Conservation (phyloP, 2,888 invertebrate genomes). For the Cerceris ruficornis region DNA sequence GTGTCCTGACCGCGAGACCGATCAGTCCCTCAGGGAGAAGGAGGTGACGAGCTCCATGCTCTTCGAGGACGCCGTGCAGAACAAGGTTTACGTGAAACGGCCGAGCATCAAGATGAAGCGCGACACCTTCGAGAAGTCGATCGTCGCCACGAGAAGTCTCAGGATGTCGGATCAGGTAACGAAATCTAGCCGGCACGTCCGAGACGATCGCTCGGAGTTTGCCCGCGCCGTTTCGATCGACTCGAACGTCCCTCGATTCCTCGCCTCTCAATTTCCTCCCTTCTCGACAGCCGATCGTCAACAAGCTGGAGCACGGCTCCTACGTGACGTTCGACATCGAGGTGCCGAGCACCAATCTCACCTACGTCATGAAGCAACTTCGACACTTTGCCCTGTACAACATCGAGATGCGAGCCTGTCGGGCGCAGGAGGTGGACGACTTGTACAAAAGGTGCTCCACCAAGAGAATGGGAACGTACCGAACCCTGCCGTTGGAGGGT, state of each 20-base stretch:
- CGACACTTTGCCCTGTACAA: slow-evolving; percentile 91
- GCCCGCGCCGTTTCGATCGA: not conserved
- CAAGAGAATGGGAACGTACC: slow-evolving; percentile 81
- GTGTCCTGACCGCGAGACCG: slow-evolving; percentile 80
- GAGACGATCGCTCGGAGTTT: not conserved
- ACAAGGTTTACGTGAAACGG: slow-evolving; percentile 86
- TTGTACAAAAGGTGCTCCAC: slow-evolving; percentile 83
- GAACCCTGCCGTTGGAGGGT: slow-evolving; percentile 81
- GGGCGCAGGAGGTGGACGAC: slow-evolving; percentile 83
- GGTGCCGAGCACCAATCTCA: slow-evolving; percentile 71
- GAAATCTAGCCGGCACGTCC: not conserved
- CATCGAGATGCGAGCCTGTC: slow-evolving; percentile 90
- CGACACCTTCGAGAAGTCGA: slow-evolving; percentile 48
- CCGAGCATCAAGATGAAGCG: slow-evolving; percentile 65
- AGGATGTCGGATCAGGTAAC: slow-evolving; percentile 51
- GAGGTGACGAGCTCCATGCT: slow-evolving; percentile 86
- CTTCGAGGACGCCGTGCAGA: slow-evolving; percentile 92
- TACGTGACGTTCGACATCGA: slow-evolving; percentile 64
- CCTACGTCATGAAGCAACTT: slow-evolving; percentile 84
- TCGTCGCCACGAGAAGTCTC: slow-evolving; percentile 10
- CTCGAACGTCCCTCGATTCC: not conserved
- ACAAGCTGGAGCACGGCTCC: slow-evolving; percentile 51
- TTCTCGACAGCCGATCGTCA: slow-evolving; percentile 7
- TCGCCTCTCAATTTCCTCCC: not conserved
- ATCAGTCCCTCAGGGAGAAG: slow-evolving; percentile 83